Conservation (phyloP, 2,888 invertebrate species). For the Boloria euphrosyne region DNA sequence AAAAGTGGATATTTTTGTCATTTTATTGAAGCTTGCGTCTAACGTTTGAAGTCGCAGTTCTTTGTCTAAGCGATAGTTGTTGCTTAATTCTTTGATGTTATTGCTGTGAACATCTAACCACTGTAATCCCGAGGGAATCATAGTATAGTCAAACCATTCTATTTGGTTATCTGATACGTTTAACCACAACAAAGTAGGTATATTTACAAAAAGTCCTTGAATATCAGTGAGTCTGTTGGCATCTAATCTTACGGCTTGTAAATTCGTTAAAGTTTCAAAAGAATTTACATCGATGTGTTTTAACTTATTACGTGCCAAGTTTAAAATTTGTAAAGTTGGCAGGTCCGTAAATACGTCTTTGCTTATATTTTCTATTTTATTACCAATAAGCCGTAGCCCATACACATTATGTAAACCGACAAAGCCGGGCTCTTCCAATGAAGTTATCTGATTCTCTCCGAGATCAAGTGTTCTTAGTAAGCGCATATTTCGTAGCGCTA, state of each 20-base stretch:
- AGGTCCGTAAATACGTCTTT: slow-evolving; percentile 90
- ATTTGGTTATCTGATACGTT: slow-evolving; percentile 96
- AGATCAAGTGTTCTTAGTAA: slow-evolving; percentile 93
- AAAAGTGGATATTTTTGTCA: slow-evolving; percentile 88
- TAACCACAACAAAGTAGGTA: slow-evolving; percentile 92
- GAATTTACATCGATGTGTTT: slow-evolving; percentile 89
- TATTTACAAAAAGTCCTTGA: slow-evolving; percentile 91
- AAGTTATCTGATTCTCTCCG: slow-evolving; percentile 93
- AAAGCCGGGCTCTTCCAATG: slow-evolving; percentile 91
- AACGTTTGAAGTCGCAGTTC: slow-evolving; percentile 90
- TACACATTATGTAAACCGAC: slow-evolving; percentile 92
- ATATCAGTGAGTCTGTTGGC: slow-evolving; percentile 92
- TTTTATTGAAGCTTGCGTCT: slow-evolving; percentile 95
- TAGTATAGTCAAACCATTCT: slow-evolving; percentile 93
- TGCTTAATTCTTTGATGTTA: slow-evolving; percentile 89
- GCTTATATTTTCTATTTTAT: slow-evolving; percentile 91
- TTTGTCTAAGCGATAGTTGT: slow-evolving; percentile 86
- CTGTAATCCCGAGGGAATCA: slow-evolving; percentile 90
- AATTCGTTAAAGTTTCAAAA: slow-evolving; percentile 89
- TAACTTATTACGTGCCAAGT: slow-evolving; percentile 93
- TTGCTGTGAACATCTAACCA: slow-evolving; percentile 96
- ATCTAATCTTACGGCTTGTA: slow-evolving; percentile 93
- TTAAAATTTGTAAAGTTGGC: slow-evolving; percentile 91
- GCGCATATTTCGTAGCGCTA: slow-evolving; percentile 92
- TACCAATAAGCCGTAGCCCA: slow-evolving; percentile 93